Conservation (phyloP, 2,888 invertebrate genomes). For the Pollenia amentaria region DNA sequence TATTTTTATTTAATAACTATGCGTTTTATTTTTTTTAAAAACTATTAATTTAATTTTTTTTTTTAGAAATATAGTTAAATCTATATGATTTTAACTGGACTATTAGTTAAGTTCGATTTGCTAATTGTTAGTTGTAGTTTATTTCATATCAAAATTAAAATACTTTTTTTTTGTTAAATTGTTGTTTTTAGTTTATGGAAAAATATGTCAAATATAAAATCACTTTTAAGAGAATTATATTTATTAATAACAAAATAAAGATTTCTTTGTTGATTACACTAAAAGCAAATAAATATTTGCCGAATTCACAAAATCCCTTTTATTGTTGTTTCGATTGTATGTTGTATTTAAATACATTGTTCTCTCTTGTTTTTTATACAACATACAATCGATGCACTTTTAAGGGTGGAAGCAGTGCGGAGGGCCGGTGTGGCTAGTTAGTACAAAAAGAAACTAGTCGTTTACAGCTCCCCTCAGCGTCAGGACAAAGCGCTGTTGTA, state of each 20-base stretch:
- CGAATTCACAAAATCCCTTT: too few relatives aligned
- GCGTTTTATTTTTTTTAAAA: constrained; percentile 32
- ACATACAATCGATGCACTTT: too few relatives aligned
- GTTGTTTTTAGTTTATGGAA: constrained; percentile 55
- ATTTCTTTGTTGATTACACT: constrained; percentile 54
- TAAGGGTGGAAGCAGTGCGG: too few relatives aligned
- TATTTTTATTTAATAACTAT: not conserved
- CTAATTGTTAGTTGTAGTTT: constrained; percentile 24
- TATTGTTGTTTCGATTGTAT: too few relatives aligned
- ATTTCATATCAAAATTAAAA: constrained; percentile 47
- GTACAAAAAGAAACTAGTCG: too few relatives aligned
- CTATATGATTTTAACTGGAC: not conserved
- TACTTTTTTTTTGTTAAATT: constrained; percentile 37
- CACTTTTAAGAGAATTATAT: constrained; percentile 50
- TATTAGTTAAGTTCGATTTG: constrained; percentile 3
- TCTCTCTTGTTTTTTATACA: too few relatives aligned
- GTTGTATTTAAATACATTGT: too few relatives aligned
- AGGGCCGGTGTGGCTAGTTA: too few relatives aligned
- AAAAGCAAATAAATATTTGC: constrained; percentile 18
- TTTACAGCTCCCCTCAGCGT: too few relatives aligned
- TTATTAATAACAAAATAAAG: constrained; percentile 58
- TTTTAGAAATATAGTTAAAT: not conserved
- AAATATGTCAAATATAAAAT: constrained; percentile 50
- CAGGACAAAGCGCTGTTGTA: too few relatives aligned
- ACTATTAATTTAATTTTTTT: constrained; percentile 26